Evolutionary conservation across 2,888 invertebrate genomes (phyloP), one percentile per base, ranked within the genome.

Genomic region (Patella caerulea): DNA sequence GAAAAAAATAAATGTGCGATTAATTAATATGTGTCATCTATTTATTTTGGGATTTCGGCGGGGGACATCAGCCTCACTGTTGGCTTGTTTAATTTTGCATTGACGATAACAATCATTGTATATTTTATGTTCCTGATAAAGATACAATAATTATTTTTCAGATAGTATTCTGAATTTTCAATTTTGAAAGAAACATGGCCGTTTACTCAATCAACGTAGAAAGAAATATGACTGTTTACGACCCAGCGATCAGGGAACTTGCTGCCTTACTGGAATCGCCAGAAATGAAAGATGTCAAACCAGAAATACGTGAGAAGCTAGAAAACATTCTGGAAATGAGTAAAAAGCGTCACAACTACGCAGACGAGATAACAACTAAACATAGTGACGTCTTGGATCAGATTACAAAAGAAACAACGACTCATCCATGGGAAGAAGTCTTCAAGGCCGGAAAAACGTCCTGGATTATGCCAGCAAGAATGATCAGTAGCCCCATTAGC

Each of bases 371-470:
- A 1, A 77, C 78, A 34, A 74, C 82, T 12, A 3, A 45, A 0
- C 78, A 80, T 1, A 81, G 82, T 71, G 76, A 78, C 11, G 78
- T 75, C 1, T 55, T 84, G 24, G 56, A 56, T 14, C 56, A 74
- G 3, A 54, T 83, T 9, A 74, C 70, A 15, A 72, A 74, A 7
- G 75, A 56, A 17, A 83, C 82, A 0, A 4, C 69, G 11, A 65
- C 70, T 3, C 81, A 82, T 71, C 80, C 79, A 0, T 84, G 82
- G 78, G 75, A 78, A 0, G 77, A 79, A 55, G 79, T 75, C n/a
- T 72, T 75, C 34, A 76, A 72, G 54, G 70, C 74, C 2, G 84
- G 83, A n/a, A 78, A 82, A 55, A 80, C 80, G 12, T 76, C 77
- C 55, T 77, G 72, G 78, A 78, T 72, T 11, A 72, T 81, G 3